These are phyloP conservation scores for Matsumurasca onukii DNA, from an alignment of 1,140 invertebrate species.

Conservation along the genomic window DNA sequence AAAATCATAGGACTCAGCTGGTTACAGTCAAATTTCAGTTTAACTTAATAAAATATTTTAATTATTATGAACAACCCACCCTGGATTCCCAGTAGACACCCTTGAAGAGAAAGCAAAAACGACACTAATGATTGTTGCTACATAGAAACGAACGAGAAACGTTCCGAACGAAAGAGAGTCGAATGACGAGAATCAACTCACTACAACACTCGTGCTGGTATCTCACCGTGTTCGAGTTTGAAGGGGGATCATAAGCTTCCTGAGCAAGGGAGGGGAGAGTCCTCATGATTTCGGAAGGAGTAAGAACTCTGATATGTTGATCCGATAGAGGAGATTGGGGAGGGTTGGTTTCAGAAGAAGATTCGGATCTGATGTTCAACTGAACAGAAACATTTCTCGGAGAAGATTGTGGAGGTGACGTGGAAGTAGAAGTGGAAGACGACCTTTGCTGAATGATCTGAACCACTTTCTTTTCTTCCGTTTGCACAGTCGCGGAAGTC, in stretches of 20 bases:
- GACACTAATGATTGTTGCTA: neutral
- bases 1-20: too few species aligned
- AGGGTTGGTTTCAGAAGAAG: constrained; percentile 19
- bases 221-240: constrained; percentile 66
- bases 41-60: too few species aligned
- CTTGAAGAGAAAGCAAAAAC: constrained; percentile 16
- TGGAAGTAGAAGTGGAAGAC: constrained; percentile 32
- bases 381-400: constrained; percentile 21
- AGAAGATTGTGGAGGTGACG: constrained; percentile 27
- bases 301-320: constrained; percentile 81
- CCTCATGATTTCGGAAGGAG: constrained; percentile 83
- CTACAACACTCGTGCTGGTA: constrained; percentile 39
- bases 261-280: constrained; percentile 77
- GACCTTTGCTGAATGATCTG: constrained; percentile 32
- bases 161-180: too few species aligned
- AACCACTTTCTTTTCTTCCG: constrained; percentile 33
- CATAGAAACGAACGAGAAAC: constrained; percentile 24
- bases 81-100: too few species aligned
- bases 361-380: constrained; percentile 28
- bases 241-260: constrained; percentile 64
- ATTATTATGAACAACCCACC: too few species aligned
- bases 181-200: too few species aligned
- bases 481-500: constrained; percentile 32
- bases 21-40: too few species aligned
- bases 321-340: constrained; percentile 51